Conservation (phyloP, 2,888 invertebrate genomes). For the Mythimna vitellina region DNA sequence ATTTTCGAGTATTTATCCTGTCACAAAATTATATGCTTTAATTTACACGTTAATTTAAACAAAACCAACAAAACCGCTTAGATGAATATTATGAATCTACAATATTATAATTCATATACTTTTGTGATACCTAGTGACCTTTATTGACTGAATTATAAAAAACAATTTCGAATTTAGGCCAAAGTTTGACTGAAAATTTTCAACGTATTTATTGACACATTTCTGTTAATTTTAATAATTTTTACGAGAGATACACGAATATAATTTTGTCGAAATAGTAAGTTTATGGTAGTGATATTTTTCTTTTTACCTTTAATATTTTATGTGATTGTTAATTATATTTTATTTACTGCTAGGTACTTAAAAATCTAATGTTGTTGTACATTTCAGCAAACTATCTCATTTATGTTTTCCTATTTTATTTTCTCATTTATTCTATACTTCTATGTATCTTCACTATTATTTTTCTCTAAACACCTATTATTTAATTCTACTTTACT, state of each 20-base stretch:
- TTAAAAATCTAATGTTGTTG: constrained; percentile 12
- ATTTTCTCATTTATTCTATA: not conserved
- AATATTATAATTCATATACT: constrained; percentile 45
- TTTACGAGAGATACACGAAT: constrained; percentile 12
- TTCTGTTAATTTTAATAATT: constrained; percentile 19
- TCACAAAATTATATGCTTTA: constrained; percentile 12
- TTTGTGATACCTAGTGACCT: constrained; percentile 63
- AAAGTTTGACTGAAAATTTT: constrained; percentile 58
- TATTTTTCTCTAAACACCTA: not conserved
- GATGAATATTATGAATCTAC: constrained; percentile 29
- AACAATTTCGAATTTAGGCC: constrained; percentile 61
- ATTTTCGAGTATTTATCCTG: constrained; percentile 2
- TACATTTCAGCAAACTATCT: constrained; percentile 3
- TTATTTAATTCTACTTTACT: not conserved
- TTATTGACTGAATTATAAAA: constrained; percentile 62
- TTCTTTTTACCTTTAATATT: constrained; percentile 16
- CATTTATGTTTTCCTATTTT: not conserved
- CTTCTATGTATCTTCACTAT: not conserved
- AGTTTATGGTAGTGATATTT: constrained; percentile 12
- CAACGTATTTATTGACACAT: constrained; percentile 28
- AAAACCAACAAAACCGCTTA: constrained; percentile 58
- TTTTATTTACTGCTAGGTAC: constrained; percentile 10
- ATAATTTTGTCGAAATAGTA: constrained; percentile 27
- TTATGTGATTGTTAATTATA: constrained; percentile 1
- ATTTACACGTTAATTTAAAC: not conserved